Percentiles rank a stretch among this genome's conserved stretches.
phyloP scores from a whole-genome alignment of 2,888 invertebrate genomes.

The Autographa gamma region DNA sequence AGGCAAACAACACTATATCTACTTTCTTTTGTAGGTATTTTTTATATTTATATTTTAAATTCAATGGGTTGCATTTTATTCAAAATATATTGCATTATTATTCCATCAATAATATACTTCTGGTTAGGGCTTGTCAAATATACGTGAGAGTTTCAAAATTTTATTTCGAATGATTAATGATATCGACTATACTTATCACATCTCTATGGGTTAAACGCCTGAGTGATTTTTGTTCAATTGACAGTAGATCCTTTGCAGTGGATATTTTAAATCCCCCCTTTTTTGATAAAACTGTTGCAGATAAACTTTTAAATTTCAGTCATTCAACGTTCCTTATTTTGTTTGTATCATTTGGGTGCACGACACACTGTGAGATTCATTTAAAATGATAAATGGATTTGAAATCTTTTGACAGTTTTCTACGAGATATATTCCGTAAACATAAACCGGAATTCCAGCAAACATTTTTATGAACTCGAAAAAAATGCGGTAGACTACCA shows the following conservation, averaged over 20 bases:
- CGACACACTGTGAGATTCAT: conserved; percentile 56
- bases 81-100: conserved; percentile 30
- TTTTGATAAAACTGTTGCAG: conserved; percentile 75
- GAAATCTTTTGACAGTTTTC: conserved; percentile 48
- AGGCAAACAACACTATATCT: conserved; percentile 2
- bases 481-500: background rate
- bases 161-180: conserved; percentile 85
- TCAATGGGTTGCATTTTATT: conserved; percentile 33
- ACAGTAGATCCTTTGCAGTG: conserved; percentile 76
- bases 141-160: conserved; percentile 64
- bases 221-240: conserved; percentile 82
- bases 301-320: conserved; percentile 66
- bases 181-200: conserved; percentile 62
- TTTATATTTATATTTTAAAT: conserved; percentile 20
- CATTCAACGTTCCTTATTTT: conserved; percentile 63
- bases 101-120: conserved; percentile 52
- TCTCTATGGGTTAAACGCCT: conserved; percentile 70
- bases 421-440: conserved; percentile 8
- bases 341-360: conserved; percentile 74
- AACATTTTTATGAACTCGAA: conserved; percentile 9
- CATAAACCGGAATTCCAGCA: conserved; percentile 6
- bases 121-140: conserved; percentile 58
- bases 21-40: conserved; percentile 1
- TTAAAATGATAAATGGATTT: conserved; percentile 70
- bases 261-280: conserved; percentile 68